Percentiles rank a stretch among this genome's conserved stretches.
Conservation (phyloP, 2,113 vertebrate genomes). For the Hippocampus abdominalis region DNA sequence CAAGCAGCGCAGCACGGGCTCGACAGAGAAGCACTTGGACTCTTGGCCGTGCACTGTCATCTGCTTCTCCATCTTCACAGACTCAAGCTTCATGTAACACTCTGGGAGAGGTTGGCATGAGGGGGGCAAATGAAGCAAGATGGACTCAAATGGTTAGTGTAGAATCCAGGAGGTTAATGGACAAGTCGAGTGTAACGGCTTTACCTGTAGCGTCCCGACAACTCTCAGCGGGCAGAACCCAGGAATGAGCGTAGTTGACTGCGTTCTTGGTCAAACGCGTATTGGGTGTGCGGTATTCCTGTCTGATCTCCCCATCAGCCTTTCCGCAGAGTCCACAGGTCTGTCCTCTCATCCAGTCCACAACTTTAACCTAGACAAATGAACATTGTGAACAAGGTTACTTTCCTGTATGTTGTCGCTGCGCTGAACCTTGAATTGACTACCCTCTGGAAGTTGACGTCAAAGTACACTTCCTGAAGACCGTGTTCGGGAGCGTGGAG, state of each 20-base stretch:
- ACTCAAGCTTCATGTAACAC: conserved; percentile 67
- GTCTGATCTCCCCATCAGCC: conserved; percentile 71
- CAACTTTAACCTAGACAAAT: conserved; percentile 67
- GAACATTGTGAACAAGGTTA: not conserved
- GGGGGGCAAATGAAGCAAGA: too few species aligned
- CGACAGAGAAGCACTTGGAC: conserved; percentile 70
- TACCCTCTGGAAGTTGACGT: conserved; percentile 40
- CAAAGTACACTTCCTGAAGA: conserved; percentile 61
- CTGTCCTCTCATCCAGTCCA: conserved; percentile 79
- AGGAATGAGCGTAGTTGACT: conserved; percentile 74
- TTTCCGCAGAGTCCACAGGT: conserved; percentile 79
- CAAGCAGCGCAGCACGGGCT: conserved; percentile 71
- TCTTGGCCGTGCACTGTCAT: conserved; percentile 42
- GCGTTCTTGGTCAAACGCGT: conserved; percentile 61
- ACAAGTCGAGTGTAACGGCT: not conserved
- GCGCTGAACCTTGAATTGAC: not conserved
- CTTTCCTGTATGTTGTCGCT: not conserved
- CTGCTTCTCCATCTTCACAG: conserved; percentile 67
- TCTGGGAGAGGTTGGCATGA: conserved; percentile 43
- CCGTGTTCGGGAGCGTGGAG: conserved; percentile 53
- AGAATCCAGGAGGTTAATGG: not conserved
- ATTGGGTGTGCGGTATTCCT: conserved; percentile 73
- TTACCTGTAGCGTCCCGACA: conserved; percentile 60
- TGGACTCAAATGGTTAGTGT: not conserved
- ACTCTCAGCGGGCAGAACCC: conserved; percentile 71